Base-by-base conservation (phyloP, 2,888 invertebrate genomes). In the Meliscaeva auricollis region DNA sequence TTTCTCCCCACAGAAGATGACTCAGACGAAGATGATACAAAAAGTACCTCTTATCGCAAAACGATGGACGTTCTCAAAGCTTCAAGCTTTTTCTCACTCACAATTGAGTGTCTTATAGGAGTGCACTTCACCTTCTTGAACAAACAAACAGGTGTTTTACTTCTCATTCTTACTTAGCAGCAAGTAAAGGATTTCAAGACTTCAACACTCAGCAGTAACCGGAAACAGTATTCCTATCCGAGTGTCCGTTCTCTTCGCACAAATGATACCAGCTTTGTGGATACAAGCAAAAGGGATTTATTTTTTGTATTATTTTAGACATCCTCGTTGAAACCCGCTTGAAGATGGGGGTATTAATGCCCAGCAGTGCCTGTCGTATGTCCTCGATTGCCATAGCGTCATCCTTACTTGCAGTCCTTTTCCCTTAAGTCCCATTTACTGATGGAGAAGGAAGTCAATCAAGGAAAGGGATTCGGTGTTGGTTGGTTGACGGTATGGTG, bases 191-290 rank as follows among this genome's bases (percentile, higher is more conserved):
- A 64, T 73, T 62, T 54, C 73, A 46, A 46, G 74, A 58, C 35
- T 66, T 58, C 50, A 74, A 54, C 70, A 60, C 58, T 58, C 50
- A 74, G 52, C 70, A 60, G 70, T 62, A 70, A 84, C 0, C 75
- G 75, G 75, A 70, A 72, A 80, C 75, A 84, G 68, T 20, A 62
- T 80, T 80, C 72, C 80, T 58, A 5, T 72, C 66, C 80, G 84
- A 60, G 75, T 48, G 79, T 84, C 84, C n/a, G n/a, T n/a, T n/a
- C 75, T 79, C 75, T 79, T 84, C 52, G 46, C 54, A 60, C 60
- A 74, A 75, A 75, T 76, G 80, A 84, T 72, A 60, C 66, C 54
- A 75, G 72, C 75, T 79, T 75, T n/a, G n/a, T n/a, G n/a, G n/a
- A n/a, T n/a, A n/a, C n/a, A n/a, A n/a, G n/a, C n/a, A n/a, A 62